Evolutionary conservation across 2,113 vertebrate genomes (phyloP).

Genomic region (Orcinus orca): DNA sequence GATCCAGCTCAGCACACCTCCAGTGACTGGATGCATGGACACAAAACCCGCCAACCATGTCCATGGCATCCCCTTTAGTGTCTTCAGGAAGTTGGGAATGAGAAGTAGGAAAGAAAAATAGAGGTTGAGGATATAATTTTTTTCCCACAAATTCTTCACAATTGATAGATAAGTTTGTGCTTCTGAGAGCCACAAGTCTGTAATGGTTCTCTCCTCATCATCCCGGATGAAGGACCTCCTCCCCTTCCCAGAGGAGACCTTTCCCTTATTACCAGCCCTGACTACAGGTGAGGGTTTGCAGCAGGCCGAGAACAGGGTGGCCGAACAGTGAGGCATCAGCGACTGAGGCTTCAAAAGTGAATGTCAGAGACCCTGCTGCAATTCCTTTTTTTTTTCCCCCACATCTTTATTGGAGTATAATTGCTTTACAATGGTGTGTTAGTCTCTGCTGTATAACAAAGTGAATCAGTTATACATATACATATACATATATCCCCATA

Average conservation of each 20-base stretch:
- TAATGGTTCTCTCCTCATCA: not conserved
- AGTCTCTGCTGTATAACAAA: no score
- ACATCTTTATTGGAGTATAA: no score
- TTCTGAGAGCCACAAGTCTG: not conserved
- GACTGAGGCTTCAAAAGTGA: conserved; percentile 25
- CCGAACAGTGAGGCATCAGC: fast-evolving
- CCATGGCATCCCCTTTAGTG: not conserved
- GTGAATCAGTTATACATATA: no score
- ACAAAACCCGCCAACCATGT: not conserved
- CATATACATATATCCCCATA: no score
- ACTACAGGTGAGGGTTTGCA: not conserved
- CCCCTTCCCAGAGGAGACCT: not conserved
- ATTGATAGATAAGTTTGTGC: not conserved
- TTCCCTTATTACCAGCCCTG: not conserved
- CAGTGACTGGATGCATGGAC: not conserved
- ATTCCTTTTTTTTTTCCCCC: not conserved
- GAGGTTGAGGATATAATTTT: not conserved
- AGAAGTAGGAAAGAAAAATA: not conserved
- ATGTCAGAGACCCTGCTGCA: conserved; percentile 55
- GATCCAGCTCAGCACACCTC: not conserved
- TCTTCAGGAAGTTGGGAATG: not conserved
- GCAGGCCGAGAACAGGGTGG: not conserved
- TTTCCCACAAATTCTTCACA: not conserved
- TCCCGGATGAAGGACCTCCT: conserved; percentile 40
- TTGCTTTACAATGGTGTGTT: no score